Conservation (phyloP, 2,113 vertebrate genomes). For the Australoheros scitulus region DNA sequence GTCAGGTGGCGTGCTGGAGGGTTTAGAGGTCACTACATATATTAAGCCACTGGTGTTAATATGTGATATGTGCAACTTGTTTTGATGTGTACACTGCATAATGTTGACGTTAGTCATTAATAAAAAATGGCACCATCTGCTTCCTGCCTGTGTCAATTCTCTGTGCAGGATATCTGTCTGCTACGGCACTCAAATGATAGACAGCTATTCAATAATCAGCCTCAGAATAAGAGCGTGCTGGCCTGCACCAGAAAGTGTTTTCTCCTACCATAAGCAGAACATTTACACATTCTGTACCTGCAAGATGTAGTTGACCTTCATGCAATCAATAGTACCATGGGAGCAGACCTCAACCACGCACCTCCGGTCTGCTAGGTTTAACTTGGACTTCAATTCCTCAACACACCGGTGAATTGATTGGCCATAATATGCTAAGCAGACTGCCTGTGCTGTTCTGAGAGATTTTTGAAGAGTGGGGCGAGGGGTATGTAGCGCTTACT, state of each 20-base stretch:
- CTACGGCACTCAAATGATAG: slow-evolving; percentile 43
- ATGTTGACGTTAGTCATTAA: slow-evolving; percentile 70
- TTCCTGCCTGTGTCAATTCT: slow-evolving; percentile 52
- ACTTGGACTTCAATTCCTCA: slow-evolving; percentile 57
- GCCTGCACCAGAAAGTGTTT: slow-evolving; percentile 26
- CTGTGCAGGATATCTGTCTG: slow-evolving; percentile 47
- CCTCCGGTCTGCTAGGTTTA: slow-evolving; percentile 53
- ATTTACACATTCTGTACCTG: slow-evolving; percentile 41
- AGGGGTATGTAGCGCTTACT: neutral
- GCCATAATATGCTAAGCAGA: slow-evolving; percentile 48
- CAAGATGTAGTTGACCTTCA: slow-evolving; percentile 41
- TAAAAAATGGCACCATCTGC: slow-evolving; percentile 72
- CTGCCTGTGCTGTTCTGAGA: slow-evolving; percentile 19
- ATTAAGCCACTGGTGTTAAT: slow-evolving; percentile 27
- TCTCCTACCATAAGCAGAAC: slow-evolving; percentile 8
- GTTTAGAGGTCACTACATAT: neutral
- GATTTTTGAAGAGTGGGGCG: slow-evolving; percentile 2
- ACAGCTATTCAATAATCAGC: slow-evolving; percentile 66
- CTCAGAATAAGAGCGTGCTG: slow-evolving; percentile 37
- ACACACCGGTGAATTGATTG: slow-evolving; percentile 53
- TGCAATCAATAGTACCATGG: slow-evolving; percentile 51
- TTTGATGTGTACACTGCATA: slow-evolving; percentile 58
- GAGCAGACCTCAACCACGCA: slow-evolving; percentile 39
- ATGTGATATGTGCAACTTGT: slow-evolving; percentile 47
- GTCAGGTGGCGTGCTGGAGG: too few relatives aligned